phyloP scores from a whole-genome alignment of 2,888 invertebrate species.

The Pelosia muscerda region DNA sequence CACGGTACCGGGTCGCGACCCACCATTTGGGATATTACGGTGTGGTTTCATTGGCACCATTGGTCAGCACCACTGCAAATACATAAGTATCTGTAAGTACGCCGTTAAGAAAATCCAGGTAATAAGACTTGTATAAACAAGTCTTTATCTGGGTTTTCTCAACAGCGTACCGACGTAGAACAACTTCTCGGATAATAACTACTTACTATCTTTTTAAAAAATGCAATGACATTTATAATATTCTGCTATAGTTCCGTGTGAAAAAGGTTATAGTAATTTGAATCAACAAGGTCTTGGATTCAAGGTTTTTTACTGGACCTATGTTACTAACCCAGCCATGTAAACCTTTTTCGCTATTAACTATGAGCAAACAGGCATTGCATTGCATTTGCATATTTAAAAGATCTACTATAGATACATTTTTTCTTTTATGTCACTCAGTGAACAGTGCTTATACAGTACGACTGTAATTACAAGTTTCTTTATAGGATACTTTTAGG shows the following conservation, averaged over 20 bases:
- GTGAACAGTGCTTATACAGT: background rate
- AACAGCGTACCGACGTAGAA: background rate
- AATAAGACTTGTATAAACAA: no score
- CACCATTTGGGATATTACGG: background rate
- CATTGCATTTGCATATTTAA: constrained; percentile 1
- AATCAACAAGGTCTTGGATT: background rate
- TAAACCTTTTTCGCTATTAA: constrained; percentile 1
- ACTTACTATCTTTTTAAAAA: background rate
- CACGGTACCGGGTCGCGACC: background rate
- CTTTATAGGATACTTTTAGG: constrained; percentile 1
- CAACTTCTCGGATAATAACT: background rate
- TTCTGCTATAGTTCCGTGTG: background rate
- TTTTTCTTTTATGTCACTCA: background rate
- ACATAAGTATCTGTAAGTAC: no score
- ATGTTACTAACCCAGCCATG: background rate
- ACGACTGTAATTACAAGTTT: background rate
- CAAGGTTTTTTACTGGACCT: background rate
- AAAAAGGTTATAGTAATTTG: background rate
- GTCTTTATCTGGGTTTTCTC: no score
- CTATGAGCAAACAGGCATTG: background rate
- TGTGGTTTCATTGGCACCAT: no score
- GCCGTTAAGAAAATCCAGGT: no score
- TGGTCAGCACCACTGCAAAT: no score
- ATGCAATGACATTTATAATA: background rate
- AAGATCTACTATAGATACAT: background rate